Percentiles rank a stretch among this genome's conserved stretches.
These are phyloP conservation scores for Neotoma lepida DNA, from an alignment of 2,113 vertebrate genomes.

Conservation along the genomic window DNA sequence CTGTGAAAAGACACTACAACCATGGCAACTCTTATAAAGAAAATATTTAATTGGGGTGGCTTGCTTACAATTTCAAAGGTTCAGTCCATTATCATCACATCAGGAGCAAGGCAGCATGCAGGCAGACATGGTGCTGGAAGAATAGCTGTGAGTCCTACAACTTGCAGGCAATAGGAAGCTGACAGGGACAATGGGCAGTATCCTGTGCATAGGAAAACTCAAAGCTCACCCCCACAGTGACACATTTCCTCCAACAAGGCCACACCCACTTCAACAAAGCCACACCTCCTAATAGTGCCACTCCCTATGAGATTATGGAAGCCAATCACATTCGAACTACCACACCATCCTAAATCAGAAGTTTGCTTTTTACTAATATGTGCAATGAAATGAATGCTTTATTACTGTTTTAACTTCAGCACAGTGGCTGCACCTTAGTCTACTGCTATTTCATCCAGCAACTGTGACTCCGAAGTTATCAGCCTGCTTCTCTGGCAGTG, in stretches of 20 bases:
- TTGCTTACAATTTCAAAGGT: background rate
- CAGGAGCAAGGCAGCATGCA: background rate
- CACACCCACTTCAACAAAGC: background rate
- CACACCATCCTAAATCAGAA: background rate
- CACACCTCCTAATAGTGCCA: background rate
- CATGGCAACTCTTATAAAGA: background rate
- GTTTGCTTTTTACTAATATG: conserved; percentile 39
- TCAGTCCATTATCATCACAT: background rate
- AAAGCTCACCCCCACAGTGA: background rate
- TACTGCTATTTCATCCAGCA: background rate
- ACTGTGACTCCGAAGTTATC: background rate
- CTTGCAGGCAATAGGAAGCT: background rate
- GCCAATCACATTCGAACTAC: background rate
- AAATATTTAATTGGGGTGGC: background rate
- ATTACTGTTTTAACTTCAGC: background rate
- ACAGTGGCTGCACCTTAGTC: background rate
- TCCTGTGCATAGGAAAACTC: background rate
- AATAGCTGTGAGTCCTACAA: background rate
- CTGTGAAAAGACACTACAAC: background rate
- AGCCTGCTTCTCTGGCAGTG: background rate
- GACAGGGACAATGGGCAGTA: background rate
- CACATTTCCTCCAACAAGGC: too few relatives aligned
- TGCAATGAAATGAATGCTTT: background rate
- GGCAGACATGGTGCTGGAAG: background rate
- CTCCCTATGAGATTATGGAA: background rate